These are phyloP conservation scores for Pan troglodytes DNA, from an alignment of 2,113 vertebrate species.

Conservation along the genomic window NHGRI_mPanTro3-v2.1_pri NC_072403.2:169530001-169530500, in stretches of 20 bases:
- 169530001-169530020: accelerated
- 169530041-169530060: neutral
- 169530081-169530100: neutral
- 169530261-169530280: neutral
- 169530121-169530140: neutral
- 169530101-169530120: neutral
- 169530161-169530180: neutral
- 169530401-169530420: neutral
- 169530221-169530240: neutral
- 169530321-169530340: neutral
- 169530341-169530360: neutral
- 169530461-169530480: neutral
- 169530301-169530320: neutral
- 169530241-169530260: neutral
- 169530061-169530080: neutral
- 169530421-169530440: neutral
- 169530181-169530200: neutral
- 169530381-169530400: neutral
- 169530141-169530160: neutral
- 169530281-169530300: neutral
- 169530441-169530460: neutral
- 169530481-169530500: neutral
- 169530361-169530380: neutral
- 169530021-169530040: neutral
- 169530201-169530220: neutral